Conservation (phyloP, 2,113 vertebrate species). For the Loxodonta africana region DNA sequence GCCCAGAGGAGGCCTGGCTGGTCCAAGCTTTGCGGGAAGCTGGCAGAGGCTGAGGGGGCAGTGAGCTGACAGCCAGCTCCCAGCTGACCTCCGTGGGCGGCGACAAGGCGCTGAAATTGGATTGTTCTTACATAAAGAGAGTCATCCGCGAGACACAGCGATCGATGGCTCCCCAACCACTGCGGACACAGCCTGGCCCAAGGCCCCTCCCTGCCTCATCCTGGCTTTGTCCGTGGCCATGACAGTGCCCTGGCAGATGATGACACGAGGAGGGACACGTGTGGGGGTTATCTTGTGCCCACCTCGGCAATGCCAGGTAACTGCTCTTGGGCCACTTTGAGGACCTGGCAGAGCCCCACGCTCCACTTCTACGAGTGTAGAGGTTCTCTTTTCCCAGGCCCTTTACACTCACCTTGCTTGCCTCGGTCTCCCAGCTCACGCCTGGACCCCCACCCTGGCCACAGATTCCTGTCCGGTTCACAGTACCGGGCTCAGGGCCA, state of each 20-base stretch:
- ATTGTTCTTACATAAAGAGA: slow-evolving; percentile 51
- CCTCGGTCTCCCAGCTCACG: neutral
- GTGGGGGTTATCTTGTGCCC: neutral
- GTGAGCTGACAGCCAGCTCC: slow-evolving; percentile 55
- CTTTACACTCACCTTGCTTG: neutral
- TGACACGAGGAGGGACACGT: neutral
- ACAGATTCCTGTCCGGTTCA: neutral
- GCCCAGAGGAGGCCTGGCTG: neutral
- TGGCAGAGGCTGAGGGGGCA: neutral
- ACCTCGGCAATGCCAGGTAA: neutral
- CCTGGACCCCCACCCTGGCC: too few species aligned
- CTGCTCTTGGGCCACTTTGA: neutral
- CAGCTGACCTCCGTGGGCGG: slow-evolving; percentile 11
- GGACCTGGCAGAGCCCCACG: neutral
- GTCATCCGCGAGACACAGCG: accelerated
- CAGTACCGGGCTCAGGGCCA: neutral
- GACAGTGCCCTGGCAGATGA: neutral
- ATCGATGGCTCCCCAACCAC: neutral
- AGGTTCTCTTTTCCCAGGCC: neutral
- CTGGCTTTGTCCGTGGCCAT: neutral
- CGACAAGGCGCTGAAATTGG: neutral
- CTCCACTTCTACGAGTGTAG: neutral
- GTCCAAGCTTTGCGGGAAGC: neutral
- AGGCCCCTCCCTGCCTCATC: neutral
- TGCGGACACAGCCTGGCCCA: neutral